Base-by-base conservation (phyloP, 2,888 invertebrate genomes). In the Antheraea assamensis region DNA sequence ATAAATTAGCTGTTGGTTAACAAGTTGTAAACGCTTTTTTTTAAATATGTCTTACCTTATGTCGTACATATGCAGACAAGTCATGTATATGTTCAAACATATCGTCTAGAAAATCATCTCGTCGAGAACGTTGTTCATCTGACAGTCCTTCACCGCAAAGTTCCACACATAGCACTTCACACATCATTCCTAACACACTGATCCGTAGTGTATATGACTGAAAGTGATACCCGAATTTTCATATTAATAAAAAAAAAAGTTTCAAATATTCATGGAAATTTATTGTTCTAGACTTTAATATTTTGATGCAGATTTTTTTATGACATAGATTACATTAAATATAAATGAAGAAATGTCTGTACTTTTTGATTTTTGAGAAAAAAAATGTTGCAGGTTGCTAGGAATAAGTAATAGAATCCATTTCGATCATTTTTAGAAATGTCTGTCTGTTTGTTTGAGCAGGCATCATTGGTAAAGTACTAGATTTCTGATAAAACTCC, bases 31-130 rank as follows among this genome's bases (percentile, higher is more conserved):
- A 10, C 10, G 1, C 0, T 42, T 42, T 58, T 27, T 61, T 15
- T 10, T 31, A 35, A 74, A 73, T 70, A 55, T 58, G 47, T 61
- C 76, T 79, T 75, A 97, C 97, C 94, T 97, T 98, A 35, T 97
- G 96, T 35, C 99, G 95, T 0, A 98, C 98, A 85, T 97, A 97
- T 0, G 98, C 98, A 71, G 98, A 97, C 4, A 95, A 89, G 86
- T 99, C 99, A 78, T 97, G 96, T 73, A 98, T 95, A 86, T 99
- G 99, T 64, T 97, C 97, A 82, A 97, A 95, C 24, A 99, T 90
- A 84, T 96, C 96, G 73, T 97, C 96, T 5, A 99, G 95, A 83
- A 98, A 97, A 81, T 97, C 96, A 86, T 98, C 97, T 3, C 98
- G 95, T 70, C 96, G 95, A 70, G 95, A 92, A 78, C 96, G 96